Evolutionary conservation across 2,113 vertebrate genomes (phyloP), one percentile per base, ranked within the genome.

Genomic region (Puntigrus tetrazona): DNA sequence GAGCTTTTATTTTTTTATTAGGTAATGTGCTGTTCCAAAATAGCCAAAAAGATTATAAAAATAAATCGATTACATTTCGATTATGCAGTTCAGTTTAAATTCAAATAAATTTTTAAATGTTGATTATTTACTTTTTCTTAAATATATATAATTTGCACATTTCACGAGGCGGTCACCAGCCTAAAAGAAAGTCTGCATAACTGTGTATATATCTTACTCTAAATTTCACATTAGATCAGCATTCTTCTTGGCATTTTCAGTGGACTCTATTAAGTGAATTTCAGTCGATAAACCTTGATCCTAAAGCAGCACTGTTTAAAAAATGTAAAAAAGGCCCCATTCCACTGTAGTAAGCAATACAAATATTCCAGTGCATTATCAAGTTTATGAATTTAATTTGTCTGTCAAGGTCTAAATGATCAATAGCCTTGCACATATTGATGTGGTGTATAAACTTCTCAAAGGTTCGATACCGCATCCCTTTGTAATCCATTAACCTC

Each of bases 401-500:
- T 91, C 89, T 89, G 89, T 94, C 93, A 92, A 88, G 90, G 88
- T 90, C 92, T 86, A 85, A 91, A 91, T 94, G 92, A 95, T 95
- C 93, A 92, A 94, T 95, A 93, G 92, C 84, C 55, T 93, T 94
- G 93, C 93, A 92, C 91, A 91, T 94, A 95, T 95, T 94, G 93
- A 95, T 94, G 94, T 93, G 92, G 91, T 94, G 93, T 95, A 94
- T 94, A 94, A 94, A 95, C 94, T 94, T 94, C 93, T 91, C 86
- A 0, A 86, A 91, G 93, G 94, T 92, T 95, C 94, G 87, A 95
- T 95, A 93, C 91, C 89, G 90, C 94, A 94, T 94, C 93, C 93
- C 93, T 95, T 95, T 94, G 94, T 95, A 94, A 95, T 95, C 94
- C 94, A 95, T 95, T 94, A 94, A 95, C 94, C 93, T 95, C 93